A percentile compares a stretch with the other conserved stretches of the same genome.
Evolutionary conservation across 2,113 vertebrate species (phyloP).

Genomic region (Oxyruncus cristatus): DNA sequence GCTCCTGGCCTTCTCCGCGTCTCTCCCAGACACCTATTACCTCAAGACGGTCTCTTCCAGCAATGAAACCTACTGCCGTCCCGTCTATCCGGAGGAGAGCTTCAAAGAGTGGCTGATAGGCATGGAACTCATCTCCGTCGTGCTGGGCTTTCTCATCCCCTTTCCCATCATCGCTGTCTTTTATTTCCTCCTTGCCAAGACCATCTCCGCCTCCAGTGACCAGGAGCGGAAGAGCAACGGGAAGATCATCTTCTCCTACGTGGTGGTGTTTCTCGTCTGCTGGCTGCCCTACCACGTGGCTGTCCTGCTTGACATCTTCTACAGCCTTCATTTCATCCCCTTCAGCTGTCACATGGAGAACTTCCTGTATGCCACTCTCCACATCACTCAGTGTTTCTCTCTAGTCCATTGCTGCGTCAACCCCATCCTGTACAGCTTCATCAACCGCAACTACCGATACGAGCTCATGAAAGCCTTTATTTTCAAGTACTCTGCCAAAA

Average conservation of each 20-base stretch:
- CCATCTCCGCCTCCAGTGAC: constrained; percentile 74
- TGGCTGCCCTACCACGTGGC: constrained; percentile 88
- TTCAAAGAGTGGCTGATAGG: constrained; percentile 83
- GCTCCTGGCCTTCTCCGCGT: constrained; percentile 83
- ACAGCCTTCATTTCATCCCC: constrained; percentile 78
- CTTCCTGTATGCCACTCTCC: constrained; percentile 80
- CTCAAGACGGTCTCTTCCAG: constrained; percentile 80
- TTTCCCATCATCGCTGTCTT: constrained; percentile 84
- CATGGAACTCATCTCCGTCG: constrained; percentile 84
- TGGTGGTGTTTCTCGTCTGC: constrained; percentile 87
- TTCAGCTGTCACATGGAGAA: constrained; percentile 87
- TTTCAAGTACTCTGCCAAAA: constrained; percentile 91
- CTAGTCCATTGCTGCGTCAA: constrained; percentile 90
- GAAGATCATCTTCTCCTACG: constrained; percentile 84
- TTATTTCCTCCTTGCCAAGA: constrained; percentile 82
- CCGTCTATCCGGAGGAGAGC: constrained; percentile 81
- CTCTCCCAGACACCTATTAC: constrained; percentile 87
- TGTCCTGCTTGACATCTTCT: constrained; percentile 84
- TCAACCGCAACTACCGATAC: constrained; percentile 86
- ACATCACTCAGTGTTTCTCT: constrained; percentile 88
- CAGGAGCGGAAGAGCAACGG: constrained; percentile 82
- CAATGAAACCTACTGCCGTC: constrained; percentile 80
- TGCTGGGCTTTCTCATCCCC: constrained; percentile 86
- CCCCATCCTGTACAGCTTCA: constrained; percentile 89
- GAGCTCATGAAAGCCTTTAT: constrained; percentile 94